These are phyloP conservation scores for Thermophis baileyi DNA, from an alignment of 2,113 vertebrate species.

Conservation along the genomic window DNA sequence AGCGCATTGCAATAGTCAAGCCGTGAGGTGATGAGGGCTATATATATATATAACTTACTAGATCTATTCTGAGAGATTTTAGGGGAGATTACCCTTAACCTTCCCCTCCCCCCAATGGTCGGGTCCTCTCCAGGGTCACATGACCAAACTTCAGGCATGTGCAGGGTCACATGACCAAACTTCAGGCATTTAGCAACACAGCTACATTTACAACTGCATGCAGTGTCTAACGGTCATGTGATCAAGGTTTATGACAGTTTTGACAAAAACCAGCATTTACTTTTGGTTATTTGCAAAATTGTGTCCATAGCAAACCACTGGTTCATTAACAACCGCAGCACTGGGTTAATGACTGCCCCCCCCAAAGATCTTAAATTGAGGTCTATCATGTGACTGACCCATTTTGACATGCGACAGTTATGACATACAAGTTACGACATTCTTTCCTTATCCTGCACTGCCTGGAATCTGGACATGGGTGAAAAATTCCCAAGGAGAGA, in stretches of 20 bases:
- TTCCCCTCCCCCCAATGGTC: no score
- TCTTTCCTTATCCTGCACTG: background rate
- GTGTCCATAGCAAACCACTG: background rate
- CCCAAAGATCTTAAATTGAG: background rate
- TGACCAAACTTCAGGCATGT: background rate
- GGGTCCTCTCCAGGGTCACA: background rate
- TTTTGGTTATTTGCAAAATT: no score
- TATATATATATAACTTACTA: background rate
- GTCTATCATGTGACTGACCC: background rate
- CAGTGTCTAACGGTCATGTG: background rate
- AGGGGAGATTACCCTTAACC: background rate
- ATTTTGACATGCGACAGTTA: background rate
- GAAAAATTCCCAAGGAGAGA: background rate
- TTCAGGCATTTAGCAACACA: background rate
- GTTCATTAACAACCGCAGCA: background rate
- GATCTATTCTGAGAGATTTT: background rate
- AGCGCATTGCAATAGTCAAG: no score
- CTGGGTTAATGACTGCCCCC: background rate
- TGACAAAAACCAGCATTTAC: background rate
- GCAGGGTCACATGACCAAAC: no score
- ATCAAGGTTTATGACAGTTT: background rate
- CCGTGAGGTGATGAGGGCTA: no score
- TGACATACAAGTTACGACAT: background rate
- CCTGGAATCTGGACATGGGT: background rate
- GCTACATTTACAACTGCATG: background rate